Base-by-base conservation (phyloP, 2,113 vertebrate species). In the Perccottus glenii region DNA sequence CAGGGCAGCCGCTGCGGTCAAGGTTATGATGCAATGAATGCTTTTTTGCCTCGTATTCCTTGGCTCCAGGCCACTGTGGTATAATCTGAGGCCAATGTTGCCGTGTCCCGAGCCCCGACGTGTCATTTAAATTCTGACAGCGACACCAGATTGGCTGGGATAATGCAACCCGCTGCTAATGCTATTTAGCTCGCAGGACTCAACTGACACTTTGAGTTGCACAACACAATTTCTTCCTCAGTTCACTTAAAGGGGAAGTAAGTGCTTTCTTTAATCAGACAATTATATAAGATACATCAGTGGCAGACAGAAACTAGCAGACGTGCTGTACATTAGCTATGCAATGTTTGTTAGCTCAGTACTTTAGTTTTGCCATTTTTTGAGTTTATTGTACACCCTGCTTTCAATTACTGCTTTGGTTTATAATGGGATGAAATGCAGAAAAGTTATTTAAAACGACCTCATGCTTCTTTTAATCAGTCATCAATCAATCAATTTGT, bases 11-110 rank as follows among this genome's bases (percentile, higher is more conserved):
- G 43, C 82, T 40, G 52, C 44, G 84, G 90, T 91, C 90, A 92
- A 92, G 91, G 91, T 92, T 87, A 87, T 77, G 74, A 77, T 73
- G 85, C 86, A 75, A 78, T 69, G 57, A 66, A 75, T 84, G 82
- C 84, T 83, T 81, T 27, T 86, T 89, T 69, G 67, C 80, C 77
- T 85, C 70, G 45, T 82, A 78, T 83, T 70, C 65, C 67, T 53
- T 33, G 1, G 66, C 78, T 80, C 38, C 14, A 50, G 64, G 82
- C 78, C 40, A 63, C 53, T 9, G 68, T 53, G 63, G 60, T 79
- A 78, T 77, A 60, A 60, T 85, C 76, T 79, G 67, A 75, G 75
- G 19, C 78, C 70, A 57, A 49, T 2, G 49, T 56, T 46, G 64
- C 66, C 76, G 58, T 73, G 73, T 85, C 75, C 68, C n/a, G 51